Evolutionary conservation across 2,888 invertebrate species (phyloP).

Genomic region (Cantharis flavilabris): DNA sequence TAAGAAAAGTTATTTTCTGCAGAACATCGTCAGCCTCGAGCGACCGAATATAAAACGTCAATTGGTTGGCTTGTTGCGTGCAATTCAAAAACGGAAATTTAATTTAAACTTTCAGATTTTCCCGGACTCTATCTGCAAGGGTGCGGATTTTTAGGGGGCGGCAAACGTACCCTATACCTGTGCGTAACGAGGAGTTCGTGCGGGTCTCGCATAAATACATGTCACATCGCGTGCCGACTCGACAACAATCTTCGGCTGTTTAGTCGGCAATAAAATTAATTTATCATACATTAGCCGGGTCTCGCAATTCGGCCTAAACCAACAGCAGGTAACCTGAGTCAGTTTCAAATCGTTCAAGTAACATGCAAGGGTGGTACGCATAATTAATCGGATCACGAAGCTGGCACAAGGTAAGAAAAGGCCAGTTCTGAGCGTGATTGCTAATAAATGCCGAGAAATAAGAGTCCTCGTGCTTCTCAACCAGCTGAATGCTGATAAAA

Average conservation of each 20-base stretch:
- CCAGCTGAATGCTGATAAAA: conserved; percentile 52
- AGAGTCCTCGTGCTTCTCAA: conserved; percentile 56
- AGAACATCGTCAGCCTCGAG: conserved; percentile 39
- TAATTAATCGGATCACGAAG: conserved; percentile 55
- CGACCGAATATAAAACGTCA: conserved; percentile 52
- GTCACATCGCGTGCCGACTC: conserved; percentile 55
- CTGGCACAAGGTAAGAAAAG: conserved; percentile 55
- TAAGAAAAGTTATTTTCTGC: conserved; percentile 53
- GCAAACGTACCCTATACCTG: conserved; percentile 21
- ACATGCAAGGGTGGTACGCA: conserved; percentile 54
- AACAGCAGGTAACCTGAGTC: conserved; percentile 43
- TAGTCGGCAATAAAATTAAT: conserved; percentile 59
- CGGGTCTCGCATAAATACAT: conserved; percentile 50
- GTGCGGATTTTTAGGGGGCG: conserved; percentile 5
- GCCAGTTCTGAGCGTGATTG: conserved; percentile 55
- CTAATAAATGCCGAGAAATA: conserved; percentile 58
- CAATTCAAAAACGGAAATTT: conserved; percentile 57
- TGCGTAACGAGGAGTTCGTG: conserved; percentile 47
- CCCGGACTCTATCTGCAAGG: conserved; percentile 22
- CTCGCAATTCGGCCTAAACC: conserved; percentile 51
- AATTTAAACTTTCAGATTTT: conserved; percentile 56
- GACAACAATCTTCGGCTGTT: conserved; percentile 57
- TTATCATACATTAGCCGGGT: conserved; percentile 53
- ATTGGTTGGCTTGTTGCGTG: conserved; percentile 56
- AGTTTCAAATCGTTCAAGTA: conserved; percentile 42